These are phyloP conservation scores for Myxocyprinus asiaticus DNA, from an alignment of 2,113 vertebrate species.

Conservation along the genomic window DNA sequence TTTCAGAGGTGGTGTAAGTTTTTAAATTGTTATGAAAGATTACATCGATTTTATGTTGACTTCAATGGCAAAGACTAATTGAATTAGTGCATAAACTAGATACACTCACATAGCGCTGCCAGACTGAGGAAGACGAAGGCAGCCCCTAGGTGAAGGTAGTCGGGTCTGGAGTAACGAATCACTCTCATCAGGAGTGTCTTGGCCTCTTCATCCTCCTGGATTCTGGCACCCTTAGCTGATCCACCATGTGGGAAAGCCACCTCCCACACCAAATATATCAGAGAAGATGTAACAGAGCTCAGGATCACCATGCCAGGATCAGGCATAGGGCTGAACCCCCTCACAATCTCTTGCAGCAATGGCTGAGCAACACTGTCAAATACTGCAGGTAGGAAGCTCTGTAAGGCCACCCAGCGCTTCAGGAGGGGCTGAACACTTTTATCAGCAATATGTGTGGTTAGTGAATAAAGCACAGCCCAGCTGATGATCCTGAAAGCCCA, in stretches of 20 bases:
- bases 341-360: not conserved
- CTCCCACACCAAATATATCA: conserved; percentile 71
- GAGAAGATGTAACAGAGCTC: not conserved
- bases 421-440: conserved; percentile 39
- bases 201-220: conserved; percentile 23
- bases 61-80: no score
- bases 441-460: conserved; percentile 19
- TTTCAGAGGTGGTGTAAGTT: no score
- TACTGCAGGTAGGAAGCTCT: conserved; percentile 65
- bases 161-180: conserved; percentile 65
- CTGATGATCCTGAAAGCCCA: conserved; percentile 64
- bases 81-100: no score
- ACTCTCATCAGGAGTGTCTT: conserved; percentile 63
- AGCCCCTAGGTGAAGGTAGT: conserved; percentile 59
- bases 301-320: conserved; percentile 53
- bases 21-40: no score
- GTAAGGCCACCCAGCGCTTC: conserved; percentile 47
- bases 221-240: not conserved
- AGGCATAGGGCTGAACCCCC: conserved; percentile 26
- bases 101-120: conserved; percentile 75
- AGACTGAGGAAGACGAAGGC: conserved; percentile 75
- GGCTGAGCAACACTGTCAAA: conserved; percentile 54
- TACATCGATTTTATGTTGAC: no score
- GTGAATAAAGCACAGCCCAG: conserved; percentile 53
- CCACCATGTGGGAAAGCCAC: conserved; percentile 39